phyloP scores from a whole-genome alignment of 2,113 vertebrate species.

The Peromyscus maniculatus region DNA sequence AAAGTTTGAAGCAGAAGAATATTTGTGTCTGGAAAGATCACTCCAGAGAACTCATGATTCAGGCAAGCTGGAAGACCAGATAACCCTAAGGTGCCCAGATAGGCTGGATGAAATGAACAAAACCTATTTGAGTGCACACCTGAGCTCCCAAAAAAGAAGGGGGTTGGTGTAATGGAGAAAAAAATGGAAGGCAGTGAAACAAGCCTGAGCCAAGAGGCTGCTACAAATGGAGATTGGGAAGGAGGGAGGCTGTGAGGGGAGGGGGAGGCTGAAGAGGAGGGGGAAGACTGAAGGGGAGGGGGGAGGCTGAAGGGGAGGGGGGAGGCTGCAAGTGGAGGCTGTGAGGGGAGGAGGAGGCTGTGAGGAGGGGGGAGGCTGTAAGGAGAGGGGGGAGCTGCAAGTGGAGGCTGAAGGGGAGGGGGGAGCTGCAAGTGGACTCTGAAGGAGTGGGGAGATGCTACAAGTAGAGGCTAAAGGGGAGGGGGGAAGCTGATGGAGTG shows the following conservation, averaged over 20 bases:
- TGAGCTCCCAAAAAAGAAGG: not conserved
- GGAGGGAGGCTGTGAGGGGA: not conserved
- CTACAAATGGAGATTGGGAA: not conserved
- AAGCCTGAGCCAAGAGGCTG: not conserved
- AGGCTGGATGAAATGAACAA: not conserved
- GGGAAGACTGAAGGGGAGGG: too few species aligned
- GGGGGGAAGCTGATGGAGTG: too few species aligned
- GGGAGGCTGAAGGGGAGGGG: too few species aligned
- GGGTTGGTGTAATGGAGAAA: not conserved
- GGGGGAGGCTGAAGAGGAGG: too few species aligned
- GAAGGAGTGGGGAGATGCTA: too few species aligned
- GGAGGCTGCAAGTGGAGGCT: too few species aligned
- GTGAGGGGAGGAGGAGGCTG: too few species aligned
- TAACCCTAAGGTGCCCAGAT: not conserved
- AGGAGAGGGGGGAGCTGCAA: too few species aligned
- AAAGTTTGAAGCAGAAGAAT: not conserved
- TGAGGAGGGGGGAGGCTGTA: too few species aligned
- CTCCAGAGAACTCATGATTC: not conserved
- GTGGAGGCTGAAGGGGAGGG: too few species aligned
- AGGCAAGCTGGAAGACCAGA: not conserved
- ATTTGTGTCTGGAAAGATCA: not conserved
- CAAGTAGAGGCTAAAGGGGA: too few species aligned
- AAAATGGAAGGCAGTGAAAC: not conserved
- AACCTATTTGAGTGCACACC: not conserved
- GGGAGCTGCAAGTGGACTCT: too few species aligned